phyloP scores from a whole-genome alignment of 2,888 invertebrate species.

The Andrena chrysosceles region DNA sequence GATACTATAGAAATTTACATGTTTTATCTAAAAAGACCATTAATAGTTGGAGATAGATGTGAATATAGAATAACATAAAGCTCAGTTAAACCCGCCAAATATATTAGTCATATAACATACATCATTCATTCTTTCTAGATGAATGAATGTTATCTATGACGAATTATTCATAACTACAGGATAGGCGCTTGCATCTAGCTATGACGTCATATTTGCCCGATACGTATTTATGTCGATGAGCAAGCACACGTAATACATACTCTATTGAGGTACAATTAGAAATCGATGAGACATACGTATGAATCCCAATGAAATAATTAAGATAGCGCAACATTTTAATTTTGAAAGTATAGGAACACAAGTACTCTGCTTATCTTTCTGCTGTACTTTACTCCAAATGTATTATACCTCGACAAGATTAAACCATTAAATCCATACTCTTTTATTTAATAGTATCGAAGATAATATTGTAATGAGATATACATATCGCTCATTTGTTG shows the following conservation, averaged over 20 bases:
- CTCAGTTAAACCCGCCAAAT: not conserved
- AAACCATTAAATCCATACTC: too few species aligned
- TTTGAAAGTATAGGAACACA: not conserved
- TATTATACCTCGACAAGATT: too few species aligned
- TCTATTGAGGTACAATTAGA: not conserved
- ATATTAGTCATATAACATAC: not conserved
- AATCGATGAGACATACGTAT: not conserved
- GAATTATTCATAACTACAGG: not conserved
- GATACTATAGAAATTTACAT: too few species aligned
- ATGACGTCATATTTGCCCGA: constrained; percentile 7
- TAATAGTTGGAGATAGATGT: not conserved
- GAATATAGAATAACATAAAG: not conserved
- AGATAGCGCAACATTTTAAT: not conserved
- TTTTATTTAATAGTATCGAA: too few species aligned
- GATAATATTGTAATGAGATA: too few species aligned
- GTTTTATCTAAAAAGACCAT: too few species aligned
- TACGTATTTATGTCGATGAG: not conserved
- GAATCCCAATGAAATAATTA: not conserved
- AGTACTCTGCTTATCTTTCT: not conserved
- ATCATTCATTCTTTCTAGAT: not conserved
- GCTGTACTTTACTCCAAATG: too few species aligned
- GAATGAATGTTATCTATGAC: constrained; percentile 13
- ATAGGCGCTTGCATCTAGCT: not conserved
- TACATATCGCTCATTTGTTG: too few species aligned
- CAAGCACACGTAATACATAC: not conserved